Evolutionary conservation across 2,888 invertebrate species (phyloP).

Genomic region (Ptychoptera contaminata): DNA sequence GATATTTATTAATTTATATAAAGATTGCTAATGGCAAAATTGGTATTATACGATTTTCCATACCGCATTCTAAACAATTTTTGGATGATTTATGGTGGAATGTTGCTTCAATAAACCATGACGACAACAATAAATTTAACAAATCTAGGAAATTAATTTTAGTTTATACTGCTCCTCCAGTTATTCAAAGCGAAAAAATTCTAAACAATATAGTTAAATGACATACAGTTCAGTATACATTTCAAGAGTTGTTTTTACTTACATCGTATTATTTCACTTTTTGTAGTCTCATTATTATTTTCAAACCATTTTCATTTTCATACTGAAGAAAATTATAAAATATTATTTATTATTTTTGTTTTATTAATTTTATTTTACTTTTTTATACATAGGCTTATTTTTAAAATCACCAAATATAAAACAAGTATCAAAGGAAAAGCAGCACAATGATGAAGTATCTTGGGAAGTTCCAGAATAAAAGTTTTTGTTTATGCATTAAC

Average conservation of each 20-base stretch:
- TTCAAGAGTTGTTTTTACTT: neutral
- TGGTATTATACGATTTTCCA: neutral
- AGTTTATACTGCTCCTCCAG: too few species aligned
- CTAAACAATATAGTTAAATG: too few species aligned
- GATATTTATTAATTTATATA: too few species aligned
- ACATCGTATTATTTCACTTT: too few species aligned
- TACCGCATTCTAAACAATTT: neutral
- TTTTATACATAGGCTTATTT: slow-evolving; percentile 32
- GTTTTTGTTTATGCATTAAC: slow-evolving; percentile 1
- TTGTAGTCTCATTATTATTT: too few species aligned
- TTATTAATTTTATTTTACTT: slow-evolving; percentile 3
- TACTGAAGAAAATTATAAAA: neutral
- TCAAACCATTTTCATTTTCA: neutral
- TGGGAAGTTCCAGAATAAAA: slow-evolving; percentile 44
- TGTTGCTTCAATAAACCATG: too few species aligned
- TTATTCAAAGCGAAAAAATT: too few species aligned
- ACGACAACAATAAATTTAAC: too few species aligned
- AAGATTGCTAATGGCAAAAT: neutral
- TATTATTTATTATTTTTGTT: neutral
- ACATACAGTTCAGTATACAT: neutral
- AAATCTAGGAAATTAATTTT: too few species aligned
- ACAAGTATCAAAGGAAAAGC: slow-evolving; percentile 36
- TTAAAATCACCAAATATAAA: slow-evolving; percentile 32
- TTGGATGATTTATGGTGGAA: too few species aligned
- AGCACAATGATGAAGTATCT: slow-evolving; percentile 44